Evolutionary conservation across 2,888 invertebrate species (phyloP).

Genomic region (Xanthia icteritia): DNA sequence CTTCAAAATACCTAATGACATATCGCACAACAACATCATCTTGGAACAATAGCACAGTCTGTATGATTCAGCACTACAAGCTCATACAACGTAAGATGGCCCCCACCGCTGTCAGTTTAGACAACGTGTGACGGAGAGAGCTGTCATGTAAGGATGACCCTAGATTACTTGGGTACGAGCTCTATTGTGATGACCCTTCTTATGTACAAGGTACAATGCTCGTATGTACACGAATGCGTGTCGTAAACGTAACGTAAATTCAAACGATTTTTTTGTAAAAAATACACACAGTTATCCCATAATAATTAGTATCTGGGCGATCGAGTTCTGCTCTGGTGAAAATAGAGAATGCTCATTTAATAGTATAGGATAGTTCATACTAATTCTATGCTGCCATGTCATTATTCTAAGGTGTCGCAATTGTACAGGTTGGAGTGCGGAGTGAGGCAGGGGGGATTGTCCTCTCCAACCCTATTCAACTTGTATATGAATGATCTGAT

Average conservation of each 20-base stretch:
- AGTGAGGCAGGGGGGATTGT: too few species aligned
- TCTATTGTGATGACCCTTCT: constrained; percentile 29
- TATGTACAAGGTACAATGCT: not conserved
- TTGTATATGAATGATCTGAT: too few species aligned
- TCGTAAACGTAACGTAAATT: not conserved
- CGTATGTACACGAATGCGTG: not conserved
- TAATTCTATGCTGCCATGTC: too few species aligned
- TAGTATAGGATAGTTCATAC: too few species aligned
- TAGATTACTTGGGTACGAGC: constrained; percentile 36
- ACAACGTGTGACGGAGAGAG: constrained; percentile 36
- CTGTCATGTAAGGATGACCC: constrained; percentile 50
- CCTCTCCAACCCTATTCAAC: too few species aligned
- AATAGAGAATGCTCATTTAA: too few species aligned
- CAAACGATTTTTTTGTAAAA: not conserved
- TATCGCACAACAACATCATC: not conserved
- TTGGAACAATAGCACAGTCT: constrained; percentile 31
- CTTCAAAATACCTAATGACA: not conserved
- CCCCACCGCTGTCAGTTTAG: constrained; percentile 37
- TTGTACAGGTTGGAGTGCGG: too few species aligned
- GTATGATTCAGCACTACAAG: constrained; percentile 29
- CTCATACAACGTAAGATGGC: constrained; percentile 23
- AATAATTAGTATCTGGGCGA: too few species aligned
- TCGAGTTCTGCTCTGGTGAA: too few species aligned
- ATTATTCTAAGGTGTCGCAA: too few species aligned
- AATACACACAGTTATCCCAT: too few species aligned